Conservation (phyloP, 2,113 vertebrate genomes). For the Pelmatolapia mariae region DNA sequence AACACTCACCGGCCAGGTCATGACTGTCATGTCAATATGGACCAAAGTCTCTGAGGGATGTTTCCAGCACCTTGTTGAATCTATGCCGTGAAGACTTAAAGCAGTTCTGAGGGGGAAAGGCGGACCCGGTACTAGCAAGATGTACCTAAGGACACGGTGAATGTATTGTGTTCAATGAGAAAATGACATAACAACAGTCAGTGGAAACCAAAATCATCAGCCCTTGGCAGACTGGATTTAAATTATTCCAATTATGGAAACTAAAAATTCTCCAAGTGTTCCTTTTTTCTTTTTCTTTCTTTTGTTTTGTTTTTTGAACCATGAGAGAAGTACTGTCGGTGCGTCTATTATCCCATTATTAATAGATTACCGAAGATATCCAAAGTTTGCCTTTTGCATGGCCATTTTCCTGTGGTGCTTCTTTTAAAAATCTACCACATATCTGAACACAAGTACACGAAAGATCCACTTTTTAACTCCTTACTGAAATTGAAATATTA, state of each 20-base stretch:
- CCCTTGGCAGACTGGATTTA: background rate
- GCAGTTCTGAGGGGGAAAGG: background rate
- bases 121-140: background rate
- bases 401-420: background rate
- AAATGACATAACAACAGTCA: background rate
- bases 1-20: background rate
- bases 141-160: background rate
- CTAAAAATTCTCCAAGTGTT: background rate
- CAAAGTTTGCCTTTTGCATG: background rate
- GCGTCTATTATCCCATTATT: background rate
- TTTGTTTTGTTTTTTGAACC: background rate
- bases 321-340: background rate
- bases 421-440: background rate
- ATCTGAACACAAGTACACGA: background rate
- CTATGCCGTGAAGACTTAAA: background rate
- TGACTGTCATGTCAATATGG: background rate
- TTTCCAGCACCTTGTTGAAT: background rate
- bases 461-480: background rate
- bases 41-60: background rate
- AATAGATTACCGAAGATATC: background rate
- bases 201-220: background rate
- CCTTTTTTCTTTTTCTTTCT: background rate
- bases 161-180: background rate
- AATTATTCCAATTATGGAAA: background rate
- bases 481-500: background rate